Evolutionary conservation across 2,113 vertebrate genomes (phyloP), one percentile per base, ranked within the genome.

Genomic region (Vulpes ferrilata): DNA sequence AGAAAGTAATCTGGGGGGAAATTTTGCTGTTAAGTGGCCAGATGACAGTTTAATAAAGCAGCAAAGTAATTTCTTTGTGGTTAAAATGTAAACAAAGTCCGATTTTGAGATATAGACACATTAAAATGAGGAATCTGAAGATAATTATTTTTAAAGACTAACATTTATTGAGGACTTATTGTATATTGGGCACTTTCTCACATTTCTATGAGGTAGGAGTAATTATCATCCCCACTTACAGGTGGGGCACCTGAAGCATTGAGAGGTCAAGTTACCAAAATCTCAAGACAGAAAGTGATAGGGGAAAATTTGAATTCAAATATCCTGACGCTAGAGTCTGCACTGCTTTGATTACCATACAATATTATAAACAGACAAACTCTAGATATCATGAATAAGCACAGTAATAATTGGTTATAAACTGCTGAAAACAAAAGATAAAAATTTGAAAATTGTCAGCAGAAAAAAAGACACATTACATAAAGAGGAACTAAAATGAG

Each of bases 201-300:
- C 19, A 25, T 51, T 76, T 38, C 51, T 76, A 32, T 82, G 65
- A 67, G 22, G 19, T 38, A 83, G 51, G 30, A 38, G 53, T 76
- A 60, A 64, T 53, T 89, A 64, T 60, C 59, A 64, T 65, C 32
- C n/a, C n/a, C 57, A 88, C 76, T 88, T 76, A 92, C 17, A 59
- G 81, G 74, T 76, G 57, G 35, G 38, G 67, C 38, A 81, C 62
- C 23, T 15, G 27, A 90, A 13, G 27, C 48, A 85, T 10, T 90
- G 27, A 86, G 71, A 84, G 32, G 53, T 93, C 62, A 62, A 89
- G 8, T 81, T 71, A 90, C 69, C 53, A 59, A 90, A 78, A 62
- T 85, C 95, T 90, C 38, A 93, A 88, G 16, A 83, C 2, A 92
- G 67, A 92, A 95, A 92, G n/a, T 64, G 22, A 92, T 11, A 76